phyloP scores from a whole-genome alignment of 2,888 invertebrate genomes.

The Bibio marci region DNA sequence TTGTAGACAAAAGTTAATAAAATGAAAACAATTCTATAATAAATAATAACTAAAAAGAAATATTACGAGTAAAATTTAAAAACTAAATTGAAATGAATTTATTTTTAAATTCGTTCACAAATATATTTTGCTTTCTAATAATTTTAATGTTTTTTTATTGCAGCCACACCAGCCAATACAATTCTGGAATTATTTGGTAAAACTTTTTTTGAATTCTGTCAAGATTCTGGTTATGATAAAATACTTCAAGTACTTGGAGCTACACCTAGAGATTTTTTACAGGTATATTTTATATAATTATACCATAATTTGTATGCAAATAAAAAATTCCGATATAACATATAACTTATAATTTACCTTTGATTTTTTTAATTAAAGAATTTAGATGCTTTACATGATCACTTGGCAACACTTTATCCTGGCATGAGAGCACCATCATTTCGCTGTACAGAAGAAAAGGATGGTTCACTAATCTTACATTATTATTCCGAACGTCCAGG shows the following conservation, averaged over 20 bases:
- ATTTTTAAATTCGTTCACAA: too few relatives aligned
- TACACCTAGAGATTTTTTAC: conserved; percentile 85
- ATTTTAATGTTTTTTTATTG: conserved; percentile 15
- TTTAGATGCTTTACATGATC: conserved; percentile 89
- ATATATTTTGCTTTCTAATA: too few relatives aligned
- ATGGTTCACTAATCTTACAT: conserved; percentile 79
- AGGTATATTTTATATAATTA: conserved; percentile 35
- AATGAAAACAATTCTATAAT: too few relatives aligned
- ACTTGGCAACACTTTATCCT: conserved; percentile 83
- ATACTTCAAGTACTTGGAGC: conserved; percentile 88
- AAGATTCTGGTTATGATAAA: conserved; percentile 93
- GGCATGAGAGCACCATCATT: conserved; percentile 93
- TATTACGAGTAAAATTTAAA: too few relatives aligned
- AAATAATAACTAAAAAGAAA: too few relatives aligned
- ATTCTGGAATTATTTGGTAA: conserved; percentile 84
- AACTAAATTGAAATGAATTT: too few relatives aligned
- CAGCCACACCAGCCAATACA: conserved; percentile 79
- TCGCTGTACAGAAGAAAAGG: conserved; percentile 81
- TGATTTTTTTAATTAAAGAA: too few relatives aligned
- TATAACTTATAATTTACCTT: too few relatives aligned
- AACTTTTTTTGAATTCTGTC: conserved; percentile 91
- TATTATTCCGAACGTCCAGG: conserved; percentile 93
- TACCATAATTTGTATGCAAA: too few relatives aligned
- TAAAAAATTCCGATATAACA: too few relatives aligned
- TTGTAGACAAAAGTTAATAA: too few relatives aligned